A percentile compares a stretch with the other conserved stretches of the same genome.
phyloP scores from a whole-genome alignment of 1,140 invertebrate genomes.

The Mya arenaria region DNA sequence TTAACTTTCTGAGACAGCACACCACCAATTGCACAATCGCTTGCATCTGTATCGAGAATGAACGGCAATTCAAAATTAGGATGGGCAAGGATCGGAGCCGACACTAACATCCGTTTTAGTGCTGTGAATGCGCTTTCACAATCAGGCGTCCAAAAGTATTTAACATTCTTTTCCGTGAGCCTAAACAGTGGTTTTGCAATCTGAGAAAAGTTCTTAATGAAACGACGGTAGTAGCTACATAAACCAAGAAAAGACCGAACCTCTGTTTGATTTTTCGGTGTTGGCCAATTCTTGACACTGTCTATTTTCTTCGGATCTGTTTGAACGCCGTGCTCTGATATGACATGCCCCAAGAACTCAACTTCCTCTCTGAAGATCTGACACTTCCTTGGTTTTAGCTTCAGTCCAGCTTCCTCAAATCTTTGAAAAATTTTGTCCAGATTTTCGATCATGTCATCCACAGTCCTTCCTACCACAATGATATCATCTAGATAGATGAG shows the following conservation, averaged over 20 bases:
- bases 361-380: constrained; percentile 7
- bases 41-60: constrained; percentile 52
- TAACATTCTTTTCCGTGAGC: constrained; percentile 48
- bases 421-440: not conserved
- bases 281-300: constrained; percentile 63
- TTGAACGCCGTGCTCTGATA: constrained; percentile 12
- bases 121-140: constrained; percentile 56
- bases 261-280: constrained; percentile 61
- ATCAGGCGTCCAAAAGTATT: constrained; percentile 55
- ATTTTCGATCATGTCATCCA: constrained; percentile 2
- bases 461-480: not conserved
- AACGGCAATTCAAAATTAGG: not conserved
- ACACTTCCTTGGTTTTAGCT: constrained; percentile 10
- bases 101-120: constrained; percentile 54
- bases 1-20: constrained; percentile 53
- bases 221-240: constrained; percentile 64
- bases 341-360: not conserved
- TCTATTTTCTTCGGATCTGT: constrained; percentile 63
- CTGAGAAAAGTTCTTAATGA: constrained; percentile 59
- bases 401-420: not conserved
- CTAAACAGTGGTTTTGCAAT: constrained; percentile 52
- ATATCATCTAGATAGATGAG: constrained; percentile 16
- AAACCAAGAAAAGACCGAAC: constrained; percentile 69
- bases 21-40: constrained; percentile 42
- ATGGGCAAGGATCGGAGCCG: not conserved